Conservation (phyloP, 1,140 invertebrate genomes). For the Danaus melanippus region DNA sequence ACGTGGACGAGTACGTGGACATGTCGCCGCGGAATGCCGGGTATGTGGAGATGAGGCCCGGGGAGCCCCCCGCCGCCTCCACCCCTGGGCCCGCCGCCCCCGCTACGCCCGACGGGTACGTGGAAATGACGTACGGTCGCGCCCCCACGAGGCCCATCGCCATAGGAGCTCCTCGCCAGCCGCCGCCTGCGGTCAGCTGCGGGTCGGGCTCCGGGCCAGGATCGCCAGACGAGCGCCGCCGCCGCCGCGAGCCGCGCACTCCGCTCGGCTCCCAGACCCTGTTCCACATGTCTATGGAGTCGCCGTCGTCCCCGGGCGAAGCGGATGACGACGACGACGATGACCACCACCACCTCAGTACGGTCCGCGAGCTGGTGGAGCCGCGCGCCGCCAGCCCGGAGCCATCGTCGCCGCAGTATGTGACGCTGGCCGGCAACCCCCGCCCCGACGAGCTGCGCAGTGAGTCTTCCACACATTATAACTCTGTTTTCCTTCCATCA, state of each 20-base stretch:
- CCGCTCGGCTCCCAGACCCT: slow-evolving; percentile 42
- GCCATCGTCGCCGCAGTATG: slow-evolving; percentile 43
- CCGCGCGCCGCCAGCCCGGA: slow-evolving; percentile 11
- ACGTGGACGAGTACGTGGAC: slow-evolving; percentile 53
- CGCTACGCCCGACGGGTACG: slow-evolving; percentile 35
- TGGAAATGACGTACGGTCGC: slow-evolving; percentile 42
- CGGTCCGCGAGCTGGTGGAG: slow-evolving; percentile 45
- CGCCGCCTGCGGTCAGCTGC: slow-evolving; percentile 18
- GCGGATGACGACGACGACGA: slow-evolving; percentile 21
- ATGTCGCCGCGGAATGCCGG: slow-evolving; percentile 43
- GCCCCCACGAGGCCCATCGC: slow-evolving; percentile 33
- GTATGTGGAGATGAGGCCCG: slow-evolving; percentile 47
- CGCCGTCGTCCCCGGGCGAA: slow-evolving; percentile 35
- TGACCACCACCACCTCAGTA: slow-evolving; percentile 38
- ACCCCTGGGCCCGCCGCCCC: slow-evolving; percentile 6
- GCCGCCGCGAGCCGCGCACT: slow-evolving; percentile 22
- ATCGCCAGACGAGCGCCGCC: slow-evolving; percentile 22
- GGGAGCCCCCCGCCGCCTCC: slow-evolving; percentile 18
- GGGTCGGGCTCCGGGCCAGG: no score
- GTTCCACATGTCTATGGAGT: slow-evolving; percentile 46
- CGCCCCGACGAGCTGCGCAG: slow-evolving; percentile 28
- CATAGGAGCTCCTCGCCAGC: slow-evolving; percentile 22
- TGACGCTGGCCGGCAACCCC: slow-evolving; percentile 26
- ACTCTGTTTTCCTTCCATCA: slow-evolving; percentile 12
- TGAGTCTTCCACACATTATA: slow-evolving; percentile 33